A percentile compares a stretch with the other conserved stretches of the same genome.
Evolutionary conservation across 2,888 invertebrate species (phyloP).

Genomic region (Xylota sylvarum): DNA sequence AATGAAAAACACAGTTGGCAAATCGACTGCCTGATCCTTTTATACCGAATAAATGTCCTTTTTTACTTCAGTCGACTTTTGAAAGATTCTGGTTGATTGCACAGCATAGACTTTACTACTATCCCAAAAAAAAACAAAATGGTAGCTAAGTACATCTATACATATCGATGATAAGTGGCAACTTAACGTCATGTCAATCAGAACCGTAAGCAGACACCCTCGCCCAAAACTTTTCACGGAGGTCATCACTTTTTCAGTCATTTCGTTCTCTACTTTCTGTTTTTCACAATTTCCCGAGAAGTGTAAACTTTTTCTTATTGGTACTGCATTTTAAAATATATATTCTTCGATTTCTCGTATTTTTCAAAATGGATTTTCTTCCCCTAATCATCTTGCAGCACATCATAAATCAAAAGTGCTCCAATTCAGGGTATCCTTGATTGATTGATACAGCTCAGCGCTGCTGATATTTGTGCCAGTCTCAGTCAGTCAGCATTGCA

Average conservation of each 20-base stretch:
- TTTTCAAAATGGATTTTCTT: neutral
- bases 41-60: too few relatives aligned
- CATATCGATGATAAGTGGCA: too few relatives aligned
- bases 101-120: too few relatives aligned
- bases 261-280: neutral
- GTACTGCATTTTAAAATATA: neutral
- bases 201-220: neutral
- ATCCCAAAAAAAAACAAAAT: too few relatives aligned
- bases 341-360: neutral
- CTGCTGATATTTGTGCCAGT: conserved; percentile 33
- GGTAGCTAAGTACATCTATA: too few relatives aligned
- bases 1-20: too few relatives aligned
- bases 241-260: neutral
- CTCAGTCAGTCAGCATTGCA: conserved; percentile 10
- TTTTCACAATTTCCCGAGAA: neutral
- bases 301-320: neutral
- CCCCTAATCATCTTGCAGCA: conserved; percentile 14
- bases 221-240: too few relatives aligned
- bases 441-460: conserved; percentile 26
- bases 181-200: neutral
- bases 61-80: too few relatives aligned
- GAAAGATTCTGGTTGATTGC: too few relatives aligned
- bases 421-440: conserved; percentile 22
- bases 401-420: conserved; percentile 40
- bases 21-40: too few relatives aligned